Percentiles rank a stretch among this genome's conserved stretches.
Evolutionary conservation across 2,888 invertebrate species (phyloP).

Genomic region (Sycophila texana): DNA sequence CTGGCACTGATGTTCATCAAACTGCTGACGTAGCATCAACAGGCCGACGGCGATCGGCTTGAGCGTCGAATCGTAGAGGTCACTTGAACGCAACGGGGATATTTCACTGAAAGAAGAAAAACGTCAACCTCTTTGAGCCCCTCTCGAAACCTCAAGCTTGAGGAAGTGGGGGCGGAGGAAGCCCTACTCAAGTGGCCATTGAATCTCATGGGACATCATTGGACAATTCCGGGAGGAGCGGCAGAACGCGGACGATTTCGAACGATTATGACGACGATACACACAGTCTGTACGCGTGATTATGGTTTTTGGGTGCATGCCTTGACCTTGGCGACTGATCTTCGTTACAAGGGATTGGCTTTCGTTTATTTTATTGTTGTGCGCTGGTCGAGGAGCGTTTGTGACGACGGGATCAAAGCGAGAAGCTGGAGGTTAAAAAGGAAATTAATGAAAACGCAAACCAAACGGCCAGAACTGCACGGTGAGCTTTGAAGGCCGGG

Average conservation of each 20-base stretch:
- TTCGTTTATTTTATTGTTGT: too few species aligned
- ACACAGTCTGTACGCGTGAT: conserved; percentile 8
- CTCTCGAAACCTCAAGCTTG: background rate
- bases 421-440: too few species aligned
- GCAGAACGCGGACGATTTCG: conserved; percentile 29
- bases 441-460: background rate
- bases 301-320: background rate
- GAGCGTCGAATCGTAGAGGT: conserved; percentile 72
- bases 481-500: conserved; percentile 18
- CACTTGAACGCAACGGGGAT: conserved; percentile 61
- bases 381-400: too few species aligned
- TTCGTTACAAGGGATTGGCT: conserved; percentile 24
- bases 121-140: background rate
- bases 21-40: conserved; percentile 91
- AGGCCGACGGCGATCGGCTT: conserved; percentile 73
- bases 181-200: background rate
- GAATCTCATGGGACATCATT: background rate
- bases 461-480: conserved; percentile 13
- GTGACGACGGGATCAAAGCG: too few species aligned
- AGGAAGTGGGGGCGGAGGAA: background rate
- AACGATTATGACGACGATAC: conserved; percentile 37
- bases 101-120: background rate
- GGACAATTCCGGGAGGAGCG: conserved; percentile 22
- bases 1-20: conserved; percentile 97
- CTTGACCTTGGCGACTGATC: conserved; percentile 14